Evolutionary conservation across 2,888 invertebrate genomes (phyloP).

Genomic region (Criorhina ranunculi): DNA sequence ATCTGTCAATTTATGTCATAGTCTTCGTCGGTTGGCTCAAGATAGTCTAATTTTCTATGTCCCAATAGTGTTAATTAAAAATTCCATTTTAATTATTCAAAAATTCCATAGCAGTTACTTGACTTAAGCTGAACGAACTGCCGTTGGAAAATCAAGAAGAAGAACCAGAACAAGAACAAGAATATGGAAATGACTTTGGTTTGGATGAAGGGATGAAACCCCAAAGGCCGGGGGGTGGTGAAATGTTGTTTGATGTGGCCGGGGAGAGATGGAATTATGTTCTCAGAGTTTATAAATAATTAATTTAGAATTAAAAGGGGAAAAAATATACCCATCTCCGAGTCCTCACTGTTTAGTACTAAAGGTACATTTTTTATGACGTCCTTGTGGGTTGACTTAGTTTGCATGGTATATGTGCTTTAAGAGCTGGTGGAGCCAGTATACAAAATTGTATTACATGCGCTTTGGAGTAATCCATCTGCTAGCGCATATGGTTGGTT

Average conservation of each 20-base stretch:
- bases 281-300: conserved; percentile 76
- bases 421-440: background rate
- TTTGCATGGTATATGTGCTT: conserved; percentile 7
- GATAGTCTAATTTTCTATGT: conserved; percentile 65
- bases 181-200: conserved; percentile 72
- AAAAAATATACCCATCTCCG: conserved; percentile 6
- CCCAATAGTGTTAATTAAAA: conserved; percentile 73
- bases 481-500: too few species aligned
- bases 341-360: conserved; percentile 13
- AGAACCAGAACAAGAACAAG: conserved; percentile 46
- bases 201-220: conserved; percentile 46
- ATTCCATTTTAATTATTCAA: conserved; percentile 75
- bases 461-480: conserved; percentile 8
- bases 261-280: conserved; percentile 73
- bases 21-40: conserved; percentile 9
- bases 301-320: conserved; percentile 68
- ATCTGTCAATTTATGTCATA: conserved; percentile 55
- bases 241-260: conserved; percentile 72
- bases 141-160: background rate
- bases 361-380: conserved; percentile 3
- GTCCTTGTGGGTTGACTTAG: background rate
- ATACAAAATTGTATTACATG: conserved; percentile 3
- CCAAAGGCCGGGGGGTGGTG: conserved; percentile 46
- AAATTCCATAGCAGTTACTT: conserved; percentile 70
- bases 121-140: conserved; percentile 31